Evolutionary conservation across 2,888 invertebrate species (phyloP).

Genomic region (Thalpophila matura): DNA sequence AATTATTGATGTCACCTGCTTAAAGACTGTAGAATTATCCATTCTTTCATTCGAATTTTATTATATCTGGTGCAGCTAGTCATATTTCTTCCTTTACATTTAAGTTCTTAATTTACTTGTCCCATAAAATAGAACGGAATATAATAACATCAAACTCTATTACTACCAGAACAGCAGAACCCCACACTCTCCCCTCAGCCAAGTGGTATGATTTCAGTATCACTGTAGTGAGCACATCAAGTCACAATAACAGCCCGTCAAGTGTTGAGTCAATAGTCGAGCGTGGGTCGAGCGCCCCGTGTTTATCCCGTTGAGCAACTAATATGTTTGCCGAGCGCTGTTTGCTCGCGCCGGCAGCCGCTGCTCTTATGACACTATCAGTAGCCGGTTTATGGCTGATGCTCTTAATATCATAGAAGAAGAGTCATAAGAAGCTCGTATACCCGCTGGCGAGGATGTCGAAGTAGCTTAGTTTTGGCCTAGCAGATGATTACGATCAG

Average conservation of each 20-base stretch:
- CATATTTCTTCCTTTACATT: no score
- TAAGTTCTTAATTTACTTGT: no score
- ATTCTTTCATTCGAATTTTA: no score
- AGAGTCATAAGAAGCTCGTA: slow-evolving; percentile 10
- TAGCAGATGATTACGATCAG: no score
- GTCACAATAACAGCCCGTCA: slow-evolving; percentile 39
- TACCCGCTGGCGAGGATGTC: not conserved
- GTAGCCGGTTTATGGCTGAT: slow-evolving; percentile 6
- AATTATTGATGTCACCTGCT: no score
- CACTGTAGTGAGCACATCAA: slow-evolving; percentile 1
- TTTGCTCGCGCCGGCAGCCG: slow-evolving; percentile 2
- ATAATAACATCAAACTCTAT: no score
- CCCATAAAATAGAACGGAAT: no score
- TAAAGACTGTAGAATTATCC: no score
- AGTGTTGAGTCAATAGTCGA: slow-evolving; percentile 46
- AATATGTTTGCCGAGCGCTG: slow-evolving; percentile 38
- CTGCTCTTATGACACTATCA: not conserved
- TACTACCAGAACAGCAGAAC: not conserved
- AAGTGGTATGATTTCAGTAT: not conserved
- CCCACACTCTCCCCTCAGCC: not conserved
- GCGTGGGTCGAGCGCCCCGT: slow-evolving; percentile 5
- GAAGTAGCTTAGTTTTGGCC: not conserved
- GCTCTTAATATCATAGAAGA: not conserved
- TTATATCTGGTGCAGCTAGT: no score
- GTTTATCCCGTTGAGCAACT: slow-evolving; percentile 26